Evolutionary conservation across 2,888 invertebrate species (phyloP).

Genomic region (Cephus sareptanus): DNA sequence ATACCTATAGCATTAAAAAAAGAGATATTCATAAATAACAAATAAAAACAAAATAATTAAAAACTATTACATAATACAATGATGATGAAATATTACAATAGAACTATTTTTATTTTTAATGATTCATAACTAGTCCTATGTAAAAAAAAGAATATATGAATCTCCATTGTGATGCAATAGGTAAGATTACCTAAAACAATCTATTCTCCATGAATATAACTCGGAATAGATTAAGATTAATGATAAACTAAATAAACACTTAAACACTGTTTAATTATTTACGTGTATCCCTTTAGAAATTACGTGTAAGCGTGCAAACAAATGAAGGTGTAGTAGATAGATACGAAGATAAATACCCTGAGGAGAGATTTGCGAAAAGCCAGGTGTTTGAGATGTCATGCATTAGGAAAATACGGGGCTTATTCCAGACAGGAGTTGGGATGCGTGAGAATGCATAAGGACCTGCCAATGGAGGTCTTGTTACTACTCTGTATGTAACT

Average conservation of each 20-base stretch:
- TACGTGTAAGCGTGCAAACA: conserved; percentile 7
- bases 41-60: conserved; percentile 13
- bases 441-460: conserved; percentile 92
- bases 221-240: background rate
- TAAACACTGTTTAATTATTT: background rate
- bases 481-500: conserved; percentile 64
- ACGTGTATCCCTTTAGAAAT: background rate
- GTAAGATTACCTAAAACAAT: background rate
- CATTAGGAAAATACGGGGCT: conserved; percentile 83
- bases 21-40: background rate
- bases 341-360: conserved; percentile 72
- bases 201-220: background rate
- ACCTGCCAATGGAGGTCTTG: conserved; percentile 84
- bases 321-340: conserved; percentile 29
- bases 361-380: conserved; percentile 85
- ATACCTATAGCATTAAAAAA: conserved; percentile 52
- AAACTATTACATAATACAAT: background rate
- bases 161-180: background rate
- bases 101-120: background rate
- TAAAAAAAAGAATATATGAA: background rate
- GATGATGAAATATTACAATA: background rate
- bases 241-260: background rate
- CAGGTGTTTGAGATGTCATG: conserved; percentile 78
- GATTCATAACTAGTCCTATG: background rate
- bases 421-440: conserved; percentile 81